A percentile compares a stretch with the other conserved stretches of the same genome.
These are phyloP conservation scores for Luehdorfia chinensis DNA, from an alignment of 1,140 invertebrate species.

Conservation along the genomic window DNA sequence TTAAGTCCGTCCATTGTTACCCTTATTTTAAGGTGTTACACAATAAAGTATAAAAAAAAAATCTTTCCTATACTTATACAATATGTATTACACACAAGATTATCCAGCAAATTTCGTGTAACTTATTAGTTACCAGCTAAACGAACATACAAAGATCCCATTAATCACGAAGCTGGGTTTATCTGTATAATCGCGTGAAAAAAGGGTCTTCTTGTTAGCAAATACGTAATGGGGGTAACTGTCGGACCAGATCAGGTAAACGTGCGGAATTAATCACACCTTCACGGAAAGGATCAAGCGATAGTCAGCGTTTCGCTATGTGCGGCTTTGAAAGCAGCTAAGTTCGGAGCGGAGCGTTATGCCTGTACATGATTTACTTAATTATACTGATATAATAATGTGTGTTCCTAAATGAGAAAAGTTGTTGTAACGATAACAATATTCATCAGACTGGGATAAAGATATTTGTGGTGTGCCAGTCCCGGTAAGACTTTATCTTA, in stretches of 20 bases:
- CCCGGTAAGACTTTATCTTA: no score
- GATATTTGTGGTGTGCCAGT: no score
- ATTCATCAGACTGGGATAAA: no score
- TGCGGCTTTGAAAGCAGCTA: conserved; percentile 30
- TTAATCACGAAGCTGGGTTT: conserved; percentile 9
- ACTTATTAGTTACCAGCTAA: not conserved
- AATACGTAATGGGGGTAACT: conserved; percentile 33
- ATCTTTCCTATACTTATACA: no score
- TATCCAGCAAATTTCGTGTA: no score
- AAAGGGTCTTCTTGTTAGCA: conserved; percentile 27
- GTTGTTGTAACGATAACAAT: no score
- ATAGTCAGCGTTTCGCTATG: conserved; percentile 35
- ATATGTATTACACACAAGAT: no score
- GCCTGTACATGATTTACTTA: no score
- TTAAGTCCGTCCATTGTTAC: no score
- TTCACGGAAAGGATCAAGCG: conserved; percentile 35
- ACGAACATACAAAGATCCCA: not conserved
- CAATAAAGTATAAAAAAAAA: no score
- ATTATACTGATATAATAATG: no score
- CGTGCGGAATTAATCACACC: conserved; percentile 50
- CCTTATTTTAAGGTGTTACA: no score
- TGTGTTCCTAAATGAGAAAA: not conserved
- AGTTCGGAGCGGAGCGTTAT: not conserved
- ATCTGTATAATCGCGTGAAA: conserved; percentile 9
- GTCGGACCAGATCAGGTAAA: conserved; percentile 43